Evolutionary conservation across 2,888 invertebrate genomes (phyloP).

Genomic region (Pristionchus exspectatus): DNA sequence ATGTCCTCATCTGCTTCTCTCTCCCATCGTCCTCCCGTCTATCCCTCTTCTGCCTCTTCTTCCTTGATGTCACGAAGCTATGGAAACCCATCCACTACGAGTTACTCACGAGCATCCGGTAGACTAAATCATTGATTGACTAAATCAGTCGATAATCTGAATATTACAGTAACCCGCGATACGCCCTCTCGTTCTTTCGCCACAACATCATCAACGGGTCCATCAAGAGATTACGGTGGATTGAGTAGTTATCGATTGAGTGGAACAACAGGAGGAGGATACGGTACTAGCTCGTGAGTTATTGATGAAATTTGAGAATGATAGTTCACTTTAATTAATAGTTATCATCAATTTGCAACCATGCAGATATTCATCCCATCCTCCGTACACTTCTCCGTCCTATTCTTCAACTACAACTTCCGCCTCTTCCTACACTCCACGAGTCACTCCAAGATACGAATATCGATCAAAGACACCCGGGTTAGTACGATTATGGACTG

Average conservation of each 20-base stretch:
- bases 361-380: conserved; percentile 46
- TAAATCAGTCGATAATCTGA: background rate
- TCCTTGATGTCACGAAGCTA: conserved; percentile 33
- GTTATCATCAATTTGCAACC: no score
- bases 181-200: conserved; percentile 40
- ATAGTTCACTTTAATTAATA: background rate
- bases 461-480: conserved; percentile 53
- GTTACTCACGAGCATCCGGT: conserved; percentile 36
- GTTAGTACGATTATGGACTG: background rate
- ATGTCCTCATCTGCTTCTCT: conserved; percentile 44
- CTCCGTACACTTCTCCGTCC: conserved; percentile 50
- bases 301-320: background rate
- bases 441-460: conserved; percentile 30
- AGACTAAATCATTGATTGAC: background rate
- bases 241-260: conserved; percentile 39
- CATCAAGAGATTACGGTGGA: conserved; percentile 38
- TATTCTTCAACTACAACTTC: background rate
- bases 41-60: conserved; percentile 43
- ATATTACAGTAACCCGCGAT: conserved; percentile 31
- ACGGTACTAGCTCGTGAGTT: conserved; percentile 43
- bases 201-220: background rate
- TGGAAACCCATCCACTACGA: conserved; percentile 37
- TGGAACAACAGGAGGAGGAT: background rate
- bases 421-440: conserved; percentile 34
- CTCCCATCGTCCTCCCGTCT: conserved; percentile 47